Base-by-base conservation (phyloP, 2,888 invertebrate genomes). In the Notodonta ziczac region DNA sequence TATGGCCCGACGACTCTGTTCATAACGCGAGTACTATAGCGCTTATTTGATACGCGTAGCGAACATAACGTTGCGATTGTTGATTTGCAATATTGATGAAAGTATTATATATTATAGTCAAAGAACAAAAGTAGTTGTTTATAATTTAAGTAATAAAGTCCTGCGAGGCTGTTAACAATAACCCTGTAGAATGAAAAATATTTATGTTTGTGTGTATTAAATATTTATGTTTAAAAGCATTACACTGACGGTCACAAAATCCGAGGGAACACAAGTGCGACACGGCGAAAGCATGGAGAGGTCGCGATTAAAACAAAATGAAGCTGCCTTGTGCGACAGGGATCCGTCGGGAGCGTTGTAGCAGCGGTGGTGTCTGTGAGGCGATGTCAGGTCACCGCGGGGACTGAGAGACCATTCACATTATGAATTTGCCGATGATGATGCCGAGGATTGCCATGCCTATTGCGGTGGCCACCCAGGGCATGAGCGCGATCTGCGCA, bases 391-490 rank as follows among this genome's bases (percentile, higher is more conserved):
- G 82, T 83, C 81, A 82, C 81, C 86, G 85, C 81, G 74, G 81
- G 71, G 77, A 76, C 78, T 76, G 79, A 63, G 65, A 57, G 74
- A 65, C 73, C 85, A 94, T 96, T 97, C 96, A 97, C 94, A 97
- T 96, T 91, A 96, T 91, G 93, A 96, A 97, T 93, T 97, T 97
- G 87, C 97, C 97, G 88, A 97, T 94, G 87, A 97, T 94, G 84
- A 97, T 94, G 86, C 97, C 97, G 84, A 97, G 87, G 73, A 97
- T 85, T 74, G 96, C 96, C 91, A 96, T 95, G 79, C 95, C 94
- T 78, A 97, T 85, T 71, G 96, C 96, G 76, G 95, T 89, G 76
- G 94, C 95, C 75, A 97, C 89, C 93, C 95, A 96, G 70, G 96
- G 94, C 92, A 95, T 94, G 72, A 95, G 88, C 69, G 94, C 92